Percentiles rank a stretch among this genome's conserved stretches.
Conservation (phyloP, 2,113 vertebrate species). For the Bubo scandiacus region DNA sequence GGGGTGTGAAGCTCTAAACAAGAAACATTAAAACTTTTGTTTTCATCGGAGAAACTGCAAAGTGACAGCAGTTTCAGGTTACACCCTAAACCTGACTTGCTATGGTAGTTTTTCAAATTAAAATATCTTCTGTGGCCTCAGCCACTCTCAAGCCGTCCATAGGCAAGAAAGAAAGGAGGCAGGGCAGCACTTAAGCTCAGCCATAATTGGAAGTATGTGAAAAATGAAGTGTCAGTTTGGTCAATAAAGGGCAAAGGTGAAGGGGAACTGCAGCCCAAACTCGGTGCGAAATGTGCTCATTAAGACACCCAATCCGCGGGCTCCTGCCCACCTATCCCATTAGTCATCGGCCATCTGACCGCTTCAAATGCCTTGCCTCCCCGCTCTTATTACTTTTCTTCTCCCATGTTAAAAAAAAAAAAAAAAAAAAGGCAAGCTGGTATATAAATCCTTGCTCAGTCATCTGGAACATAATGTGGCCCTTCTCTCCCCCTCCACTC, state of each 20-base stretch:
- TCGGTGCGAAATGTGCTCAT: constrained; percentile 89
- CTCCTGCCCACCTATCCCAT: constrained; percentile 85
- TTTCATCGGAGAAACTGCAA: constrained; percentile 50
- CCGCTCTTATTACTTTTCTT: constrained; percentile 80
- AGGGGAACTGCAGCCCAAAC: constrained; percentile 87
- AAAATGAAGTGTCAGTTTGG: constrained; percentile 98
- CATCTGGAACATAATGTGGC: constrained; percentile 80
- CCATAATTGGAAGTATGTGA: constrained; percentile 97
- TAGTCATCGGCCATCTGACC: constrained; percentile 85
- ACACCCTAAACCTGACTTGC: constrained; percentile 71
- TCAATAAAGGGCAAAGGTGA: constrained; percentile 98
- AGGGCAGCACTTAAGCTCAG: constrained; percentile 78
- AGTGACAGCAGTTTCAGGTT: constrained; percentile 77
- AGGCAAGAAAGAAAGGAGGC: constrained; percentile 81
- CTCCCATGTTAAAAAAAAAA: constrained; percentile 64
- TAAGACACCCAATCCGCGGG: constrained; percentile 90
- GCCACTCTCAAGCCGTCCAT: constrained; percentile 72
- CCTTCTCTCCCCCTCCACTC: constrained; percentile 66
- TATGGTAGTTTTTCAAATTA: constrained; percentile 79
- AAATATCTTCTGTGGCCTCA: constrained; percentile 78
- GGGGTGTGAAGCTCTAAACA: not conserved
- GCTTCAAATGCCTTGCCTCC: constrained; percentile 71
- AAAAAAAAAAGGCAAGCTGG: constrained; percentile 63
- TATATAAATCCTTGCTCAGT: constrained; percentile 81
- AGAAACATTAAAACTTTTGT: constrained; percentile 57